phyloP scores from a whole-genome alignment of 2,797 vertebrate species.

The Ara ararauna region DNA sequence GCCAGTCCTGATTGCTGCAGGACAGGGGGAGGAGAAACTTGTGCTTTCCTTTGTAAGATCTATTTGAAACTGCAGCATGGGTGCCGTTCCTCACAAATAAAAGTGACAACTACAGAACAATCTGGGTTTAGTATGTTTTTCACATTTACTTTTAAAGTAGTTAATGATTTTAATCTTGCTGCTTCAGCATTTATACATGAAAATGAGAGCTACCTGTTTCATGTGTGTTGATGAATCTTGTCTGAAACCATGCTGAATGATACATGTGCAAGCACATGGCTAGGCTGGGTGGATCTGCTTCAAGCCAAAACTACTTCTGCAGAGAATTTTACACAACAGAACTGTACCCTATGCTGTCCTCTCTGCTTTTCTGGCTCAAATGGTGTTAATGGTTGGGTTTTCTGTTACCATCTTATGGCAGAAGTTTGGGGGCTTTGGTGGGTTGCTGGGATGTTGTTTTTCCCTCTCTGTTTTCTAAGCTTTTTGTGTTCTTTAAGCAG shows the following conservation, averaged over 20 bases:
- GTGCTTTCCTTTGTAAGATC: conserved; percentile 74
- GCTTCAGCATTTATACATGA: background rate
- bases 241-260: background rate
- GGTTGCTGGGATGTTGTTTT: background rate
- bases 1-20: conserved; percentile 74
- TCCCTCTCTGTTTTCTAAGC: background rate
- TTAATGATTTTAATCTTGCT: background rate
- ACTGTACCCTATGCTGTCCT: background rate
- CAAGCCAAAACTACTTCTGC: background rate
- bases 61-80: conserved; percentile 73
- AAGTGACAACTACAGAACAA: conserved; percentile 65
- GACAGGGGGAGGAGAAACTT: conserved; percentile 73
- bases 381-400: background rate
- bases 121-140: background rate
- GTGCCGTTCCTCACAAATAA: conserved; percentile 78
- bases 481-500: background rate
- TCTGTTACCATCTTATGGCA: background rate
- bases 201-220: background rate
- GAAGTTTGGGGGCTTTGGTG: background rate
- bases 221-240: background rate
- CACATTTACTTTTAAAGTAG: background rate
- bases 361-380: background rate
- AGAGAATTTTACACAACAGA: background rate
- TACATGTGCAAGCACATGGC: fast-evolving
- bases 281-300: background rate